Percentiles rank a stretch among this genome's conserved stretches.
These are phyloP conservation scores for Diploscapter pachys DNA, from an alignment of 1,140 invertebrate species.

Conservation along the genomic window DNA sequence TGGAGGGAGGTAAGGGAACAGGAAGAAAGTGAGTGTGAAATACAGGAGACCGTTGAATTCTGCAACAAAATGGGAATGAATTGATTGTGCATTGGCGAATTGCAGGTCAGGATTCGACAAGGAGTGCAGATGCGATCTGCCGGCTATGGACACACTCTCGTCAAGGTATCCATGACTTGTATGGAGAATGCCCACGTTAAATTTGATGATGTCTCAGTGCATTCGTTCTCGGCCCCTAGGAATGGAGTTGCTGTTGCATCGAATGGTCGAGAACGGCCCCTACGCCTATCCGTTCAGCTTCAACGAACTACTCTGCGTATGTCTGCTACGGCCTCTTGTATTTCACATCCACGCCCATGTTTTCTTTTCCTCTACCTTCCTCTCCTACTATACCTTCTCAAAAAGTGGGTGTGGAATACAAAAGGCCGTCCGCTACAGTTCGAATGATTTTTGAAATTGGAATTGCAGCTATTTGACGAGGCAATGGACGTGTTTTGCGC, in stretches of 20 bases:
- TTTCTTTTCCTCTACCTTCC: too few species aligned
- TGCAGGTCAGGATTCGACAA: too few species aligned
- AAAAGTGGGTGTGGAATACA: background rate
- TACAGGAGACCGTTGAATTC: too few species aligned
- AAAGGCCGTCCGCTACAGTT: too few species aligned
- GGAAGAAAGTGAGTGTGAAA: too few species aligned
- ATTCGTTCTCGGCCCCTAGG: background rate
- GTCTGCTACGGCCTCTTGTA: too few species aligned
- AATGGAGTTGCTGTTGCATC: constrained; percentile 11
- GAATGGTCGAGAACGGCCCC: constrained; percentile 31
- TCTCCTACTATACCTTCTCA: background rate
- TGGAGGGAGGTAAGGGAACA: too few species aligned
- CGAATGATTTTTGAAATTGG: background rate
- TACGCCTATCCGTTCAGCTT: constrained; percentile 20
- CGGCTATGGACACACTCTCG: background rate
- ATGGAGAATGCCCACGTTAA: background rate
- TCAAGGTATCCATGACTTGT: background rate
- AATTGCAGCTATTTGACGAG: constrained; percentile 21
- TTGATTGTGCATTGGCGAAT: too few species aligned
- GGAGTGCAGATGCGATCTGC: background rate
- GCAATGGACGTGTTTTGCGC: constrained; percentile 11
- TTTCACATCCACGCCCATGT: too few species aligned
- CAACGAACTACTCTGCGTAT: constrained; percentile 16
- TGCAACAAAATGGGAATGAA: too few species aligned
- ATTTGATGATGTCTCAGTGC: background rate